Percentiles rank a stretch among this genome's conserved stretches.
Conservation (phyloP, 2,888 invertebrate species). For the Zaprionus bogoriensis region DNA sequence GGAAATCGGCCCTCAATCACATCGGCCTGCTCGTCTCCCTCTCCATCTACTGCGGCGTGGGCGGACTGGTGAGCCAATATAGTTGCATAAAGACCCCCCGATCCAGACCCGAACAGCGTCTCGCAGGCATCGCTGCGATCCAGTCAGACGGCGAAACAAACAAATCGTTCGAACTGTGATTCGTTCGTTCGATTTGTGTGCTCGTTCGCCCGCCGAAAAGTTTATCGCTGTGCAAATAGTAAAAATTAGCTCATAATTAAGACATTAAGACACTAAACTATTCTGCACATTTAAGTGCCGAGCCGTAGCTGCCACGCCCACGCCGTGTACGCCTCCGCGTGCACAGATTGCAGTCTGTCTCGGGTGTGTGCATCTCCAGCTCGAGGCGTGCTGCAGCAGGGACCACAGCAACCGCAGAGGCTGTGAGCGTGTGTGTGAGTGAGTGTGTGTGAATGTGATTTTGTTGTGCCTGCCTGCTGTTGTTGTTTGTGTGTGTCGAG, state of each 20-base stretch:
- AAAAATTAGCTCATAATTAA: constrained; percentile 68
- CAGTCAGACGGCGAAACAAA: constrained; percentile 7
- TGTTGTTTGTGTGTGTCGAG: constrained; percentile 7
- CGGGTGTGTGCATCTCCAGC: constrained; percentile 36
- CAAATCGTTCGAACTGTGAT: constrained; percentile 21
- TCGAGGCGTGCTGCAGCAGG: constrained; percentile 41
- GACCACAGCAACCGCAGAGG: constrained; percentile 30
- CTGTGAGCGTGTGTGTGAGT: neutral
- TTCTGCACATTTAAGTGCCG: constrained; percentile 67
- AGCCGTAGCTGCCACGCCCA: constrained; percentile 37
- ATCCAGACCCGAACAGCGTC: too few relatives aligned
- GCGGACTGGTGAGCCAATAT: constrained; percentile 87
- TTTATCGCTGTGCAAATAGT: constrained; percentile 48
- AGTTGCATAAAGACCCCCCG: too few relatives aligned
- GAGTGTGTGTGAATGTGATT: constrained; percentile 2
- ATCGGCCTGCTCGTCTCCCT: constrained; percentile 89
- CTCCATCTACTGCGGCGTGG: constrained; percentile 90
- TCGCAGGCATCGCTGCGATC: neutral
- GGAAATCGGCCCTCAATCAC: constrained; percentile 88
- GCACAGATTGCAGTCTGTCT: constrained; percentile 12
- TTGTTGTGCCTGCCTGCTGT: neutral
- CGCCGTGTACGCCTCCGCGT: constrained; percentile 8
- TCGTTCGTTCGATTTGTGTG: neutral
- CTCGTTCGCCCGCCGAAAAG: constrained; percentile 16
- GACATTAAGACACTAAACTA: constrained; percentile 56